phyloP scores from a whole-genome alignment of 2,888 invertebrate species.

The Rhabditoides inermis region DNA sequence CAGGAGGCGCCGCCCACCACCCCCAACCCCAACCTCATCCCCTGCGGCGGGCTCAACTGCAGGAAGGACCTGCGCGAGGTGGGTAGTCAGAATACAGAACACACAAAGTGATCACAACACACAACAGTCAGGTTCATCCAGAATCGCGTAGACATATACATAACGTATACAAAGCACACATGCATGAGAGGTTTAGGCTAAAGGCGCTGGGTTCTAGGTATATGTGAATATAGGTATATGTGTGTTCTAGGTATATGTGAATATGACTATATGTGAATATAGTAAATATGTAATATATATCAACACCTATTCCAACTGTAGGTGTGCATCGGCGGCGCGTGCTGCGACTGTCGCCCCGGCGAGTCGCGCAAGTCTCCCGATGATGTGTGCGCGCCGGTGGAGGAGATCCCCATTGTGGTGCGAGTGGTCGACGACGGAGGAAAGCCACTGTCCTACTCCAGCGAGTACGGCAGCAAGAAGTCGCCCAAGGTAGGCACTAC shows the following conservation, averaged over 20 bases:
- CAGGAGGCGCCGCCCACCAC: constrained; percentile 21
- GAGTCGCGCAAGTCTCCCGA: constrained; percentile 22
- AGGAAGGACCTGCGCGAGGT: constrained; percentile 27
- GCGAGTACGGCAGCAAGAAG: constrained; percentile 40
- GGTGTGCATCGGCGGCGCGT: constrained; percentile 41
- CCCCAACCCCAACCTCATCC: constrained; percentile 24
- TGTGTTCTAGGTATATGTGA: no score
- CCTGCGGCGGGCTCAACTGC: constrained; percentile 29
- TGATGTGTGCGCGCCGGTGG: constrained; percentile 32
- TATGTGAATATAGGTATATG: no score
- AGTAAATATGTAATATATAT: background rate
- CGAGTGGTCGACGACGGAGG: constrained; percentile 29
- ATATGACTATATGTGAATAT: background rate
- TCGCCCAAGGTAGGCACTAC: no score
- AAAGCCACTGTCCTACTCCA: constrained; percentile 33
- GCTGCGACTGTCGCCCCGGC: constrained; percentile 40
- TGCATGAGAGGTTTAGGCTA: no score
- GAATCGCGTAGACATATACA: no score
- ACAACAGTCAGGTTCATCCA: no score
- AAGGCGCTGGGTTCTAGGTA: no score
- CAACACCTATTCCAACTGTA: constrained; percentile 7
- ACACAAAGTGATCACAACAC: background rate
- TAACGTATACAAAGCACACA: no score
- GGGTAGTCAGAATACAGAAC: background rate
- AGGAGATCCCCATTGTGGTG: constrained; percentile 35